A percentile compares a stretch with the other conserved stretches of the same genome.
Conservation (phyloP, 2,797 vertebrate genomes). For the Cetoscarus ocellatus region DNA sequence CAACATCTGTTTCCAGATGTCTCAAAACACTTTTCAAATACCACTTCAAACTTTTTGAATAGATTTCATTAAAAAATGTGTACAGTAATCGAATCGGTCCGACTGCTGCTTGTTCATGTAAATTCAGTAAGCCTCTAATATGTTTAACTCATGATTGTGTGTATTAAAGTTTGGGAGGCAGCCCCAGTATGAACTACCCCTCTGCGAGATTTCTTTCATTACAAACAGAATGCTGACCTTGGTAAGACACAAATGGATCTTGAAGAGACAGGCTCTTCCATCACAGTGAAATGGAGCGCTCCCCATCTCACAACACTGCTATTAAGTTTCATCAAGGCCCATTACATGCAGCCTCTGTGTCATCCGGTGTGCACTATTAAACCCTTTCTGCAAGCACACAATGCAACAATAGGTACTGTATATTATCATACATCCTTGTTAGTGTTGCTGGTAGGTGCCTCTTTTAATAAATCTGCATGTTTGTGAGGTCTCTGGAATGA, state of each 20-base stretch:
- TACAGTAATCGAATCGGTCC: too few relatives aligned
- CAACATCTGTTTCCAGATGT: too few relatives aligned
- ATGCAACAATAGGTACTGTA: constrained; percentile 32
- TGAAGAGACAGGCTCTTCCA: constrained; percentile 77
- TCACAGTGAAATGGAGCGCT: constrained; percentile 76
- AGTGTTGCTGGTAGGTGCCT: constrained; percentile 30
- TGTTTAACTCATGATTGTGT: constrained; percentile 23
- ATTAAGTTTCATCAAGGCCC: constrained; percentile 82
- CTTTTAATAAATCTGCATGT: constrained; percentile 31
- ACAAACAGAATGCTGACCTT: constrained; percentile 77
- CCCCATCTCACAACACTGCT: constrained; percentile 72
- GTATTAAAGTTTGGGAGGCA: constrained; percentile 31
- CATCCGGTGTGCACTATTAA: constrained; percentile 63
- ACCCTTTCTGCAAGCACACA: constrained; percentile 54
- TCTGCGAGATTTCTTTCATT: constrained; percentile 63
- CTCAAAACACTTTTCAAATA: too few relatives aligned
- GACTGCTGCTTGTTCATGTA: constrained; percentile 26
- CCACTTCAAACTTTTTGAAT: too few relatives aligned
- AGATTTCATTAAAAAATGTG: too few relatives aligned
- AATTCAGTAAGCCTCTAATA: constrained; percentile 21
- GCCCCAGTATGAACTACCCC: constrained; percentile 55
- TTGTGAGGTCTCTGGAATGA: constrained; percentile 18
- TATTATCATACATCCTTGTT: constrained; percentile 25
- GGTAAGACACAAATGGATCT: constrained; percentile 76
- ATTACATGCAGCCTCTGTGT: constrained; percentile 74